These are phyloP conservation scores for Alectura lathami DNA, from an alignment of 2,113 vertebrate genomes.

Conservation along the genomic window DNA sequence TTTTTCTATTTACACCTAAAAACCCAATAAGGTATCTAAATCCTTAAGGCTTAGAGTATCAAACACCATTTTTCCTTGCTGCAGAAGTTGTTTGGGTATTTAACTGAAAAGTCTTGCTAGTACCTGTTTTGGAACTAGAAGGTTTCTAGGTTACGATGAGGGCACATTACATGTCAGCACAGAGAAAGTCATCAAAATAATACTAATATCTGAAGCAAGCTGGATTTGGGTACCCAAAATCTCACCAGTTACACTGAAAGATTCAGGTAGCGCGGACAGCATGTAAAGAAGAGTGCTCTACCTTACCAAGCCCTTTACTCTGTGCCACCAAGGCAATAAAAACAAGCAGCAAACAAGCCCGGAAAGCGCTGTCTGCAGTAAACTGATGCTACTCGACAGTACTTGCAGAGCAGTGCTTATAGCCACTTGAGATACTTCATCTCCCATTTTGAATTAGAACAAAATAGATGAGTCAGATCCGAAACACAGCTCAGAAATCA, in stretches of 20 bases:
- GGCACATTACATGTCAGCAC: background rate
- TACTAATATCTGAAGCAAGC: background rate
- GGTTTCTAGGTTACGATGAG: background rate
- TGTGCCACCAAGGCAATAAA: background rate
- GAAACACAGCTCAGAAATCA: background rate
- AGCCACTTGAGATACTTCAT: background rate
- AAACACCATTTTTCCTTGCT: background rate
- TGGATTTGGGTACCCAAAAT: background rate
- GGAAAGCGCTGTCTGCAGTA: background rate
- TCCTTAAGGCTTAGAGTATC: background rate
- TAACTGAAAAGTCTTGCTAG: background rate
- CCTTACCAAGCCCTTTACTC: background rate
- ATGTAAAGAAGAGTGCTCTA: background rate
- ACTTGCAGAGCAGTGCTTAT: background rate
- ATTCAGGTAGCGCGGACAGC: background rate
- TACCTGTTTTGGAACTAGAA: background rate
- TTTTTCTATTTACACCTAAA: background rate
- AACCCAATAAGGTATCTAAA: background rate
- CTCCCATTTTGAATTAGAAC: background rate
- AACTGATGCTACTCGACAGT: background rate
- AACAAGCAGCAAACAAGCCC: fast-evolving
- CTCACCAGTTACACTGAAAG: background rate
- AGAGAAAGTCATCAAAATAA: background rate
- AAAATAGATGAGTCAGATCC: slow-evolving; percentile 25
- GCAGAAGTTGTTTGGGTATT: background rate